Evolutionary conservation across 1,140 invertebrate genomes (phyloP), one percentile per base, ranked within the genome.

Genomic region (Aphelenchoides fujianensis): DNA sequence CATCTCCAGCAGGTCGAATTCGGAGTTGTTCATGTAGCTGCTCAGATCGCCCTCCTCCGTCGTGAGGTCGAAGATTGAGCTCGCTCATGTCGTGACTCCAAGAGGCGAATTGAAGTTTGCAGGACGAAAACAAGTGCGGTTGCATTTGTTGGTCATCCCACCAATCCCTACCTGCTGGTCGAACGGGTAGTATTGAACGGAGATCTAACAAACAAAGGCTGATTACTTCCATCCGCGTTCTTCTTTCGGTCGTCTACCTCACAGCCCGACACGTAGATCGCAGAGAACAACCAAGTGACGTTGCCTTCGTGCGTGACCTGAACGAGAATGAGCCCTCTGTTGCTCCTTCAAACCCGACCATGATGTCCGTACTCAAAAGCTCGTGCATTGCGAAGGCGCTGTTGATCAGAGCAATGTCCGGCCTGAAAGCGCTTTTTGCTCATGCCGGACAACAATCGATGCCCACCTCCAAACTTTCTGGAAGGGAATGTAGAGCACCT

Each of bases 241-340:
- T n/a, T n/a, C n/a, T n/a, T n/a, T n/a, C n/a, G n/a, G n/a, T n/a
- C n/a, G n/a, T n/a, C n/a, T n/a, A n/a, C n/a, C n/a, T 85, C 84
- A 75, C 87, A 88, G 3, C 86, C 86, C 54, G 84, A 85, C 74
- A 86, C 85, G 75, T 86, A 87, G 31, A 88, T 85, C 52, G 85
- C 86, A 75, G 87, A 87, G 7, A 86, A 86, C 30, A 88, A 74
- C 86, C 86, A 88, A 70, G 87, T 88, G 41, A 88, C 86, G 76
- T 87, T 87, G 9, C 87, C 87, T 31, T 83, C 82, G 34, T 67
- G 74, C 3, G 84, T 82, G 32, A 87, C 67, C 57, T 61, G 57
- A 12, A 61, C 16, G 16, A 48, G 12, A 48, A n/a, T n/a, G n/a
- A n/a, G n/a, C n/a, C n/a, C n/a, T n/a, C n/a, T n/a, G n/a, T n/a